Percentiles rank a stretch among this genome's conserved stretches.
phyloP scores from a whole-genome alignment of 2,888 invertebrate species.

The Meiosimyza platycephala region DNA sequence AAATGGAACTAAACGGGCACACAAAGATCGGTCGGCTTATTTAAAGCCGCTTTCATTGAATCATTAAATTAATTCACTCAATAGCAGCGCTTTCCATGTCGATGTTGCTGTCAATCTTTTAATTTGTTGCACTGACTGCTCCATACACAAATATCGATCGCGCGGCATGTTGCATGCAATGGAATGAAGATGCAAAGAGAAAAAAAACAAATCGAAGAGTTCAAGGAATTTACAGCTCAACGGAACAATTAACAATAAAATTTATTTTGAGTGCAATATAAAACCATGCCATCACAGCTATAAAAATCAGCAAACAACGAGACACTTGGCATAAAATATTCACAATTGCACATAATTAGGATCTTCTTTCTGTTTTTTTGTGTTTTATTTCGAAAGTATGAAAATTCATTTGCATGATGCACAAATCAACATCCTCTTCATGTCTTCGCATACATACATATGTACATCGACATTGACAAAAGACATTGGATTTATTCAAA shows the following conservation, averaged over 20 bases:
- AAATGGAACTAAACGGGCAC: too few relatives aligned
- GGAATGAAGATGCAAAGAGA: not conserved
- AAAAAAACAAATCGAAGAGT: not conserved
- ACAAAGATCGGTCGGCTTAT: not conserved
- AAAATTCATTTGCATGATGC: constrained; percentile 19
- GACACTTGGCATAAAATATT: constrained; percentile 30
- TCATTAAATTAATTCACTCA: constrained; percentile 27
- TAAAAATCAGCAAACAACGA: constrained; percentile 1
- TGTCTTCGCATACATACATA: not conserved
- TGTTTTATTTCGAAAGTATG: not conserved
- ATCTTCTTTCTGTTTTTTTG: constrained; percentile 9
- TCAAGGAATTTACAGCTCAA: constrained; percentile 12
- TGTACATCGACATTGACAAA: constrained; percentile 1
- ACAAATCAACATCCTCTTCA: constrained; percentile 18
- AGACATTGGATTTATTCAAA: constrained; percentile 43
- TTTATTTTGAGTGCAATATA: constrained; percentile 4
- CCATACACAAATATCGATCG: constrained; percentile 10
- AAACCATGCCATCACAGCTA: not conserved
- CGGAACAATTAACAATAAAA: constrained; percentile 15
- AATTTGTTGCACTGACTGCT: constrained; percentile 29
- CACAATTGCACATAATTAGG: constrained; percentile 38
- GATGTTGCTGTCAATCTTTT: constrained; percentile 26
- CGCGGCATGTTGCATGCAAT: constrained; percentile 6
- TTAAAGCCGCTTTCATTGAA: constrained; percentile 21
- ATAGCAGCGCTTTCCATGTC: constrained; percentile 17